phyloP scores from a whole-genome alignment of 2,113 vertebrate genomes.

The Gavia stellata region DNA sequence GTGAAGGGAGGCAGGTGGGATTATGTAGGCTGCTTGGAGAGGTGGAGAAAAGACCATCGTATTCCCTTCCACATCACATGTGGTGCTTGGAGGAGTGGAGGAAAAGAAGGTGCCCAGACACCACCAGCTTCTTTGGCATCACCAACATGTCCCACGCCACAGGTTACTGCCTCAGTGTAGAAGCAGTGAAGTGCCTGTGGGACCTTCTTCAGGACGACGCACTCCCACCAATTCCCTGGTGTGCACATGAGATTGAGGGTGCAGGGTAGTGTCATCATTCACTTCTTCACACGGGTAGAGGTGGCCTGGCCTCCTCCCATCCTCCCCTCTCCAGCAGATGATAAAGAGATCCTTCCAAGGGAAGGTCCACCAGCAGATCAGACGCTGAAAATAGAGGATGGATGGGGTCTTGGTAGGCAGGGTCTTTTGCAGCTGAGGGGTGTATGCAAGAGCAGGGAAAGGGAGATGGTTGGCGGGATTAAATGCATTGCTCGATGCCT shows the following conservation, averaged over 20 bases:
- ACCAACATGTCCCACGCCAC: accelerated
- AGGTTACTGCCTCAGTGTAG: neutral
- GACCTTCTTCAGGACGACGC: neutral
- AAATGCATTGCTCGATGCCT: neutral
- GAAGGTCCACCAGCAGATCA: neutral
- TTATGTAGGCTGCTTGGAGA: neutral
- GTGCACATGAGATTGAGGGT: neutral
- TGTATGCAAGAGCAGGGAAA: neutral
- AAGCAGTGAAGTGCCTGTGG: neutral
- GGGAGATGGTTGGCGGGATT: neutral
- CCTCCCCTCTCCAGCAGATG: neutral
- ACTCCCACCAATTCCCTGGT: neutral
- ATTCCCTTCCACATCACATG: neutral
- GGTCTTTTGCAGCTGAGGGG: neutral
- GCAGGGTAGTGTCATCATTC: neutral
- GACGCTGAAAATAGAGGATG: neutral
- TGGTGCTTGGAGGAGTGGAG: neutral
- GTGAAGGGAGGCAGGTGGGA: neutral
- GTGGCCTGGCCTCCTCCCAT: neutral
- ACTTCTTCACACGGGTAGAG: neutral
- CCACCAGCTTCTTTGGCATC: neutral
- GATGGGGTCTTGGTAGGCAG: neutral
- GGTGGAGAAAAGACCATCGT: neutral
- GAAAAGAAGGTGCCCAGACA: neutral
- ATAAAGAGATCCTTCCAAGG: neutral